Conservation (phyloP, 2,797 vertebrate genomes). For the Meriones psammophilus region DNA sequence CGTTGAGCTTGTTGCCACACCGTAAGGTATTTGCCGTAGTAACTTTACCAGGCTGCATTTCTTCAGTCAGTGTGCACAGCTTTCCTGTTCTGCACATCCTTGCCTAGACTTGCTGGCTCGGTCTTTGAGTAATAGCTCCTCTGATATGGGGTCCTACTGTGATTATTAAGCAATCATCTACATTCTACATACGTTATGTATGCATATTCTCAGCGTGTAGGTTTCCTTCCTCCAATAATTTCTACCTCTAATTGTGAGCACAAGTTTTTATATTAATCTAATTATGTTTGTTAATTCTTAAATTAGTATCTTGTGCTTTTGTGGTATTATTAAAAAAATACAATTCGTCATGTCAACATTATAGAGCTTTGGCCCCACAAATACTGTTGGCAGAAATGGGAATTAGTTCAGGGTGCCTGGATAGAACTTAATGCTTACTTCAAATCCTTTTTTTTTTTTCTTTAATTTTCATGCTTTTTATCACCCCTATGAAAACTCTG, state of each 20-base stretch:
- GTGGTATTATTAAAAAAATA: not conserved
- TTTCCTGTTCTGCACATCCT: not conserved
- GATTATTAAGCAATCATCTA: not conserved
- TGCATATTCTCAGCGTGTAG: not conserved
- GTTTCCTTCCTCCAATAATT: not conserved
- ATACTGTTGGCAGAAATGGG: not conserved
- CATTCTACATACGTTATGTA: not conserved
- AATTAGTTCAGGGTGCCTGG: not conserved
- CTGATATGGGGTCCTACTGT: not conserved
- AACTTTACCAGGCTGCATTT: too few species aligned
- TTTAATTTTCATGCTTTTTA: not conserved
- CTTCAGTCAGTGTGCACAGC: not conserved
- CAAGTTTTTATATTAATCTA: not conserved
- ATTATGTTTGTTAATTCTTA: not conserved
- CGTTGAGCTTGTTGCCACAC: too few species aligned
- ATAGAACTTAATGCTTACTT: not conserved
- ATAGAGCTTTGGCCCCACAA: not conserved
- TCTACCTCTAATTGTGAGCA: too few species aligned
- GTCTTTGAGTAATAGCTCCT: not conserved
- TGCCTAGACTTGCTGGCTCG: accelerated
- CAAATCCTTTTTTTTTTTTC: not conserved
- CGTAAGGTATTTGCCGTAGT: not conserved
- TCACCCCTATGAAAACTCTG: not conserved
- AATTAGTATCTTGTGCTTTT: not conserved
- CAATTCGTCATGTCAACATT: not conserved